These are phyloP conservation scores for Apamea epomidion DNA, from an alignment of 2,888 invertebrate species.

Conservation along the genomic window DNA sequence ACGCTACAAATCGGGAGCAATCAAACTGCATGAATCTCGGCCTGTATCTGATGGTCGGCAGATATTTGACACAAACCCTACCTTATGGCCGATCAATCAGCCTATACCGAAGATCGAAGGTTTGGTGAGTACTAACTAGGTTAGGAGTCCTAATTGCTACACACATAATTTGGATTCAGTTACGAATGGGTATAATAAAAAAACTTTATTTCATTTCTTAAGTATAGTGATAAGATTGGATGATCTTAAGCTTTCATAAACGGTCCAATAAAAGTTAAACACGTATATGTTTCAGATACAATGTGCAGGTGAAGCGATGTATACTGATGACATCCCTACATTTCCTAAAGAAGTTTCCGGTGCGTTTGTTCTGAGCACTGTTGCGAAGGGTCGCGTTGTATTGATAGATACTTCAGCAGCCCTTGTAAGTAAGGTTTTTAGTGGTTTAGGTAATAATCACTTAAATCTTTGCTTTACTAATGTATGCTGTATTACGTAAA, in stretches of 20 bases:
- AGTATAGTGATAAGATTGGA: too few species aligned
- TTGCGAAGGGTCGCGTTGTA: slow-evolving; percentile 89
- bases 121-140: slow-evolving; percentile 73
- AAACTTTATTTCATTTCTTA: too few species aligned
- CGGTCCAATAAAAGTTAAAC: too few species aligned
- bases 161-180: not conserved
- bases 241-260: too few species aligned
- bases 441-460: not conserved
- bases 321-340: slow-evolving; percentile 91
- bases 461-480: too few species aligned
- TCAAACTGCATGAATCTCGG: slow-evolving; percentile 80
- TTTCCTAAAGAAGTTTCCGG: slow-evolving; percentile 91
- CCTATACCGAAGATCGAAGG: slow-evolving; percentile 90
- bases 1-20: slow-evolving; percentile 84
- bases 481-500: not conserved
- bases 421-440: slow-evolving; percentile 83
- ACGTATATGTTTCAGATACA: slow-evolving; percentile 78
- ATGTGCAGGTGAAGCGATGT: slow-evolving; percentile 92
- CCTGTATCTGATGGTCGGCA: slow-evolving; percentile 91
- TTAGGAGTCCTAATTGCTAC: not conserved
- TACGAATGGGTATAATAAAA: too few species aligned
- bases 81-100: slow-evolving; percentile 91
- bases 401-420: slow-evolving; percentile 91
- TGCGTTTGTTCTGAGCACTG: slow-evolving; percentile 91
- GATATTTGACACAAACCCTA: slow-evolving; percentile 90